phyloP scores from a whole-genome alignment of 2,888 invertebrate species.

The Pachycephus smyrnensis region DNA sequence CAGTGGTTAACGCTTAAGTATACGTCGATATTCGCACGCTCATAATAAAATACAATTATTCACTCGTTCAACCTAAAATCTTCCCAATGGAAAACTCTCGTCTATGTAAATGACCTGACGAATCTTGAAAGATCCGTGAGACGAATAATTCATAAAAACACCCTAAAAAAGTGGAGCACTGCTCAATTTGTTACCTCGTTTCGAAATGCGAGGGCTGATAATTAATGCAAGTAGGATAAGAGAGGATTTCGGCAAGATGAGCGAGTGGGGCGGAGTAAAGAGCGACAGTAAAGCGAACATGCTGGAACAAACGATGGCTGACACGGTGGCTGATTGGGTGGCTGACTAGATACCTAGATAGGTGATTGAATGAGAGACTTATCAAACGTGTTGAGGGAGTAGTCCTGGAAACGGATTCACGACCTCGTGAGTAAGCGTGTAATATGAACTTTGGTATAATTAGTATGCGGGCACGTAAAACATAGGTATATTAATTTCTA shows the following conservation, averaged over 20 bases:
- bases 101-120: not conserved
- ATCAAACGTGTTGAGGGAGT: not conserved
- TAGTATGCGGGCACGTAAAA: not conserved
- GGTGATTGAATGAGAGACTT: not conserved
- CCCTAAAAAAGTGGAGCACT: not conserved
- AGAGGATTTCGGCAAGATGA: not conserved
- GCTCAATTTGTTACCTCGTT: not conserved
- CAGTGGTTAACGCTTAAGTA: not conserved
- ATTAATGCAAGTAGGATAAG: not conserved
- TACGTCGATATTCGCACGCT: not conserved
- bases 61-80: not conserved
- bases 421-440: not conserved
- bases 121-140: not conserved
- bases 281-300: not conserved
- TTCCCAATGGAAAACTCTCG: not conserved
- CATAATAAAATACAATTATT: not conserved
- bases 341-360: not conserved
- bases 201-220: not conserved
- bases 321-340: not conserved
- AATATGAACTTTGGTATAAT: not conserved
- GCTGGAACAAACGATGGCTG: not conserved
- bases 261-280: not conserved
- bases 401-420: not conserved
- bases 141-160: not conserved
- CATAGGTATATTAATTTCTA: slow-evolving; percentile 22